These are phyloP conservation scores for Falcunculus frontatus DNA, from an alignment of 2,113 vertebrate species.

Conservation along the genomic window DNA sequence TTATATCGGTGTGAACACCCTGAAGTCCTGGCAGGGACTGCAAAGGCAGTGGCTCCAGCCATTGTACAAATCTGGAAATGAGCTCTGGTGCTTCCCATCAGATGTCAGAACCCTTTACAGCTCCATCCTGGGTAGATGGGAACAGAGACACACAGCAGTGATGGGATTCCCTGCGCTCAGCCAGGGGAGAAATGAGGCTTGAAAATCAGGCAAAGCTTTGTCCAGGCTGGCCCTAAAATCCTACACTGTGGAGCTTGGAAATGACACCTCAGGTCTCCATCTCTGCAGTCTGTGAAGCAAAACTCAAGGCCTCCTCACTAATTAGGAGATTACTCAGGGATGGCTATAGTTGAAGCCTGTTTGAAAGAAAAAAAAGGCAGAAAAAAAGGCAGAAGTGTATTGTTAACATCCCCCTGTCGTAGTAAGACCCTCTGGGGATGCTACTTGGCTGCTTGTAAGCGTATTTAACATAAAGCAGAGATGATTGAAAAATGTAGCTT, in stretches of 20 bases:
- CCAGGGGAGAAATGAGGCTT: neutral
- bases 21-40: neutral
- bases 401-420: neutral
- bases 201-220: neutral
- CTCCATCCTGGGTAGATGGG: neutral
- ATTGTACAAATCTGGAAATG: neutral
- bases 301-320: neutral
- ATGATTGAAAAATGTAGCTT: slow-evolving; percentile 48
- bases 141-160: neutral
- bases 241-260: neutral
- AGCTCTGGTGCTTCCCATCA: neutral
- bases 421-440: slow-evolving; percentile 2
- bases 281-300: neutral
- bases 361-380: neutral
- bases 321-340: slow-evolving; percentile 4
- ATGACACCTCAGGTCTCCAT: neutral
- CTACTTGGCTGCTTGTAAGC: slow-evolving; percentile 23
- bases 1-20: neutral
- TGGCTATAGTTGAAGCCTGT: neutral
- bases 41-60: neutral
- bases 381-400: neutral
- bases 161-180: neutral
- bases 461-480: slow-evolving; percentile 57
- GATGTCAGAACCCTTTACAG: neutral
- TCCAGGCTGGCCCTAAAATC: neutral